Evolutionary conservation across 2,797 vertebrate genomes (phyloP).

Genomic region (Peromyscus aztecus): DNA sequence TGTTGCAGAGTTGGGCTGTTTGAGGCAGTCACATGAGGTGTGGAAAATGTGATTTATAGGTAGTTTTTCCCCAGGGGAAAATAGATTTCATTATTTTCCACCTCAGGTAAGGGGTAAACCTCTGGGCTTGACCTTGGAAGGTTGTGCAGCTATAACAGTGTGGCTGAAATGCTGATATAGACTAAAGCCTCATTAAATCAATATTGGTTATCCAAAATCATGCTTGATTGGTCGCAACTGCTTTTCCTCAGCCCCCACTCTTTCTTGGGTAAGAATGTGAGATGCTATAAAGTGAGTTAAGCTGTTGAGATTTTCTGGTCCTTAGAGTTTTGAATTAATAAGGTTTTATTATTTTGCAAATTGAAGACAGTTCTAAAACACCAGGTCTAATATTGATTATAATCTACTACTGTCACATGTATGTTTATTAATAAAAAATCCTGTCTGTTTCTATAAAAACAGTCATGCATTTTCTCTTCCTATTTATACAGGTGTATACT

Average conservation of each 20-base stretch:
- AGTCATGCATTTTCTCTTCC: conserved; percentile 48
- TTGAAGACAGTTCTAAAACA: conserved; percentile 73
- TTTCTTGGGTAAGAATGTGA: conserved; percentile 73
- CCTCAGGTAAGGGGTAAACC: conserved; percentile 78
- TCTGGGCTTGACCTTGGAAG: conserved; percentile 83
- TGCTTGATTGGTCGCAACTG: conserved; percentile 82
- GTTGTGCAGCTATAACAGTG: conserved; percentile 72
- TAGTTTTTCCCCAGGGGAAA: conserved; percentile 73
- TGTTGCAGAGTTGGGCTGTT: conserved; percentile 46
- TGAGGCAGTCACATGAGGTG: conserved; percentile 70
- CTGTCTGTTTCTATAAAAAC: conserved; percentile 66
- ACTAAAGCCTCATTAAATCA: conserved; percentile 85
- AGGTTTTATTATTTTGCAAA: conserved; percentile 74
- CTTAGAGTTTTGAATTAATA: conserved; percentile 76
- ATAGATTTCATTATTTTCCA: conserved; percentile 83
- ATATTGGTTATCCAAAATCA: conserved; percentile 85
- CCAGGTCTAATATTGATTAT: conserved; percentile 61
- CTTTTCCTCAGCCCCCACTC: conserved; percentile 60
- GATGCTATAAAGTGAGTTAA: conserved; percentile 68
- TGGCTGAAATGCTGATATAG: conserved; percentile 80
- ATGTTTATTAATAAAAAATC: conserved; percentile 75
- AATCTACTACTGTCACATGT: conserved; percentile 62
- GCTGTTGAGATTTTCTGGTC: conserved; percentile 58
- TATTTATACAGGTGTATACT: conserved; percentile 57
- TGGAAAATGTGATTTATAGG: conserved; percentile 82